Base-by-base conservation (phyloP, 1,140 invertebrate species). In the Pentalonia nigronervosa region DNA sequence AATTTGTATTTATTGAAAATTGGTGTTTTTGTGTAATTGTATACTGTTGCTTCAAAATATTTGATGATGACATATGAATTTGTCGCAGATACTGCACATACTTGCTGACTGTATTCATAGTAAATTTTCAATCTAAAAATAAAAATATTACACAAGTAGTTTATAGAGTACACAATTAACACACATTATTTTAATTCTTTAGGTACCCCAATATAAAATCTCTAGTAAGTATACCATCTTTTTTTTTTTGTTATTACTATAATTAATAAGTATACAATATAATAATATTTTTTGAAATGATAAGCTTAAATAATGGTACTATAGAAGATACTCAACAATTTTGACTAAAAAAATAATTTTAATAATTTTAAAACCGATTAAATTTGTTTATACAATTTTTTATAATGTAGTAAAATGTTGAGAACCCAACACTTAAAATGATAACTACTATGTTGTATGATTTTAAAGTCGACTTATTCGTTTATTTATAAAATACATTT, bases 41-140 rank as follows among this genome's bases (percentile, higher is more conserved):
- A n/a, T 30, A 1, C 9, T n/a, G 48, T 6, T 86, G 48, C 36
- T 25, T 86, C 30, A 45, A 30, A 53, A 86, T 36, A 86, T 83
- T 93, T 84, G 34, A 45, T 56, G 91, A 56, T 83, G 25, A 30
- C 7, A 50, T 41, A 53, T 56, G 34, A 30, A 50, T 93, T 41
- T 20, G 34, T 41, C 34, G 47, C 50, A 93, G 20, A 56, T 81
- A 83, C 34, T n/a, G 47, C 30, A 92, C 21, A 92, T 36, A 93
- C 34, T 86, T 93, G 34, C 81, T 45, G 25, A 56, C 9, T 93
- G 23, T 93, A 93, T 86, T 93, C 91, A 93, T 93, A 84, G 50
- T 92, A 83, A 76, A 34, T 91, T 34, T 48, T 0, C 7, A 60
- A 8, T 20, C 89, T 67, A 21, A 36, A 89, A 56, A 89, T 53